Evolutionary conservation across 2,113 vertebrate genomes (phyloP).

Genomic region (Tyrannus savana): DNA sequence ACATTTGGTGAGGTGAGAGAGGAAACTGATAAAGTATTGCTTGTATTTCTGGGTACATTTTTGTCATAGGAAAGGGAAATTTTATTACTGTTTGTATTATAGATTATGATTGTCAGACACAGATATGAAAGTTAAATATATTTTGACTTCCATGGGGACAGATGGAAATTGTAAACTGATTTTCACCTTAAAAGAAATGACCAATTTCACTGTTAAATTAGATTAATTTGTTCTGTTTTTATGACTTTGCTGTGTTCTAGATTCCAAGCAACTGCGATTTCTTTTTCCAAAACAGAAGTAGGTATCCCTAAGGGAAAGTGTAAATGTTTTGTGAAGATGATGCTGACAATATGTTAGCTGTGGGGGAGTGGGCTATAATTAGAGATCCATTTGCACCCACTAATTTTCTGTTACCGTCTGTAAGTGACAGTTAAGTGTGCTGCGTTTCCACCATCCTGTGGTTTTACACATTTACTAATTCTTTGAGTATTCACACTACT

Average conservation of each 20-base stretch:
- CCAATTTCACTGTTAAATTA: neutral
- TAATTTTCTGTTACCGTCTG: neutral
- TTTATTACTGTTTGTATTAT: neutral
- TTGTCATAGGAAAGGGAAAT: neutral
- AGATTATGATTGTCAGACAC: slow-evolving; percentile 20
- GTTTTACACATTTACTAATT: neutral
- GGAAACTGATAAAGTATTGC: neutral
- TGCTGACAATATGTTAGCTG: neutral
- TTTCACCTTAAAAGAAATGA: slow-evolving; percentile 28
- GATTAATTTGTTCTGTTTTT: neutral
- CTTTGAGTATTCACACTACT: neutral
- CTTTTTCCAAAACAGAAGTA: neutral
- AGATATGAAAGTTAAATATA: slow-evolving; percentile 8
- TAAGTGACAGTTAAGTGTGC: neutral
- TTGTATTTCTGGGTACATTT: neutral
- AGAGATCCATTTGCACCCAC: neutral
- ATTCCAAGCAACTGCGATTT: neutral
- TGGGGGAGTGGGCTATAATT: neutral
- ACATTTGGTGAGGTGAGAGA: neutral
- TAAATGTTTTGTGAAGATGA: neutral
- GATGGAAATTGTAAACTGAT: slow-evolving; percentile 17
- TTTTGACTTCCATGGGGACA: slow-evolving; percentile 14
- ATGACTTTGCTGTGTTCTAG: slow-evolving; percentile 1
- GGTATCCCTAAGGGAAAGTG: neutral
- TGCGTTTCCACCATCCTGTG: neutral